phyloP scores from a whole-genome alignment of 2,113 vertebrate genomes.

The Accipiter cooperii region DNA sequence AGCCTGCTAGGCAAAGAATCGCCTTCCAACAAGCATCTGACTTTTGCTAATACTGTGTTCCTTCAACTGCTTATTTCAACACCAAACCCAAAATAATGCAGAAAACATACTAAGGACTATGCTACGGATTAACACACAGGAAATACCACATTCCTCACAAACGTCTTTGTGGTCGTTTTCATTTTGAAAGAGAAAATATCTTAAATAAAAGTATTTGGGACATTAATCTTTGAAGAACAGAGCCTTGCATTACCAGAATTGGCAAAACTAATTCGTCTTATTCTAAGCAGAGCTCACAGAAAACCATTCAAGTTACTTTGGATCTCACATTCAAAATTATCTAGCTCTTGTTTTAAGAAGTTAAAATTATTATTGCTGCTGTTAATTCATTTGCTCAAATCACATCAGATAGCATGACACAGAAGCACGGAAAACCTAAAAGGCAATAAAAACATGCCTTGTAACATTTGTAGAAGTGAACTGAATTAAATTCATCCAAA shows the following conservation, averaged over 20 bases:
- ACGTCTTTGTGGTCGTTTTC: not conserved
- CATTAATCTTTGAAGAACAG: not conserved
- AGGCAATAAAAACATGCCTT: not conserved
- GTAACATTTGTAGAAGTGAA: not conserved
- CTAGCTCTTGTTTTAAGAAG: not conserved
- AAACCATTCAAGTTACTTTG: not conserved
- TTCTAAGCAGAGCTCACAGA: not conserved
- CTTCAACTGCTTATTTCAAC: not conserved
- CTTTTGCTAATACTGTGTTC: not conserved
- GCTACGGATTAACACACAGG: not conserved
- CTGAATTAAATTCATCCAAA: not conserved
- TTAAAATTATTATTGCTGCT: not conserved
- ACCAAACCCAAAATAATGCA: not conserved
- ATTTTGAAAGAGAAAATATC: not conserved
- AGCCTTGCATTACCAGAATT: not conserved
- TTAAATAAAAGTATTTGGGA: not conserved
- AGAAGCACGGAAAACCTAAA: not conserved
- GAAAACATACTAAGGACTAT: not conserved
- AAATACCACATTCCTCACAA: not conserved
- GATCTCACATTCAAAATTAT: not conserved
- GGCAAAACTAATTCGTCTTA: not conserved
- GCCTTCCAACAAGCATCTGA: not conserved
- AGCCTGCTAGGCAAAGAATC: not conserved
- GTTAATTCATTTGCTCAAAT: not conserved
- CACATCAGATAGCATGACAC: not conserved